Evolutionary conservation across 35 echinoderm and acorn worm species (phyloP).

Genomic region (Ophioderma brevispina): DNA sequence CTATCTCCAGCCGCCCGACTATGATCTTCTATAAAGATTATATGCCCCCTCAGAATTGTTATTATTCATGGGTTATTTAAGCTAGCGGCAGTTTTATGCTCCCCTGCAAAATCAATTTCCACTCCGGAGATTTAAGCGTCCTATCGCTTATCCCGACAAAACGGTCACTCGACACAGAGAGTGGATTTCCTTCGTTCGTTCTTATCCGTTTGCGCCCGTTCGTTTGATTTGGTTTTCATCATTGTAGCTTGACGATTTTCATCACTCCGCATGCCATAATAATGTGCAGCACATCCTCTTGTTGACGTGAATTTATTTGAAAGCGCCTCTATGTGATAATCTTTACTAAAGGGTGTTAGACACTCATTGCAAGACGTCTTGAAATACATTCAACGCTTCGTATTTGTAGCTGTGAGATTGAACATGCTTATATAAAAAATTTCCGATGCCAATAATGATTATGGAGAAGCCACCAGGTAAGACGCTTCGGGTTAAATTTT

Average conservation of each 20-base stretch:
- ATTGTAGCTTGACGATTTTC: background rate
- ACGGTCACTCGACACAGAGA: background rate
- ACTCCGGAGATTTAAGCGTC: background rate
- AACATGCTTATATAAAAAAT: too few species aligned
- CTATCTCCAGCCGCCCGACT: background rate
- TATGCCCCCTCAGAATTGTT: background rate
- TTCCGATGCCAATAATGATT: too few species aligned
- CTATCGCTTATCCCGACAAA: background rate
- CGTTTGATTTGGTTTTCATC: background rate
- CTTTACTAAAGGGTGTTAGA: too few species aligned
- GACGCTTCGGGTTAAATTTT: too few species aligned
- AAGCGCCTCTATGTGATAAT: too few species aligned
- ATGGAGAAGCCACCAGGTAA: too few species aligned
- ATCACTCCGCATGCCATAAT: background rate
- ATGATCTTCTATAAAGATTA: conserved; percentile 2
- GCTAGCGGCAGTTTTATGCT: conserved; percentile 5
- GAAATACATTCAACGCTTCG: too few species aligned
- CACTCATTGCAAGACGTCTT: too few species aligned
- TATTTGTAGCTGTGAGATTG: too few species aligned
- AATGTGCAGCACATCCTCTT: background rate
- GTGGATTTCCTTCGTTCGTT: background rate
- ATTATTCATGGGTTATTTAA: conserved; percentile 12
- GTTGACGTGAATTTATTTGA: too few species aligned
- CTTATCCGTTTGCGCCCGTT: background rate
- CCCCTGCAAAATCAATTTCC: background rate